These are phyloP conservation scores for Tachina lurida DNA, from an alignment of 2,888 invertebrate species.

Conservation along the genomic window DNA sequence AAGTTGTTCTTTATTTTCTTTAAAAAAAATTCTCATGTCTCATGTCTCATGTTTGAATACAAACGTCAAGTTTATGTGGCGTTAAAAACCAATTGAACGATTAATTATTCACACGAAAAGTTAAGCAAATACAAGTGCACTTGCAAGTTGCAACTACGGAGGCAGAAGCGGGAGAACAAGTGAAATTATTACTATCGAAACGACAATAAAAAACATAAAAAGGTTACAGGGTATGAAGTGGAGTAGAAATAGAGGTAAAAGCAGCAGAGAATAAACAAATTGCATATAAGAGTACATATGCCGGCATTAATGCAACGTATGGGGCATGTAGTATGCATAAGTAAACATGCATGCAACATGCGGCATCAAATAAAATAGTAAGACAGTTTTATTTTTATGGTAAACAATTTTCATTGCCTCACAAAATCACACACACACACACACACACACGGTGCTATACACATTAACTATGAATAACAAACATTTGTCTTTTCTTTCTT, in stretches of 20 bases:
- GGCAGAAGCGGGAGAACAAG: constrained; percentile 27
- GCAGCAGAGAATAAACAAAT: constrained; percentile 10
- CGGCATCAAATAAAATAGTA: constrained; percentile 66
- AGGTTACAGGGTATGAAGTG: background rate
- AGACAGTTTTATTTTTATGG: constrained; percentile 69
- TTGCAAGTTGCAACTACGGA: constrained; percentile 8
- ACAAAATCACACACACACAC: constrained; percentile 25
- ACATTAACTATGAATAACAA: background rate
- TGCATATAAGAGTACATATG: background rate
- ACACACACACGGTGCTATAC: background rate
- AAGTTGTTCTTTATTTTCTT: constrained; percentile 19
- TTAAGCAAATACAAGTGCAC: constrained; percentile 49
- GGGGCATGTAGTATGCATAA: constrained; percentile 42
- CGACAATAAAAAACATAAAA: constrained; percentile 21
- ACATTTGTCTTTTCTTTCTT: constrained; percentile 18
- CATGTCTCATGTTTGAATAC: constrained; percentile 60
- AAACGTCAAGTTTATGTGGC: constrained; percentile 72
- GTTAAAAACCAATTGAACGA: constrained; percentile 74
- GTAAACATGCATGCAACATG: constrained; percentile 66
- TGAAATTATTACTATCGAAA: constrained; percentile 49
- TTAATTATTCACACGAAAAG: constrained; percentile 72
- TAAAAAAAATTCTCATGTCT: constrained; percentile 50
- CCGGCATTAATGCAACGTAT: constrained; percentile 35
- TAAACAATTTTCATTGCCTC: constrained; percentile 68
- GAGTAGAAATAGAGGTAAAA: background rate